Conservation (phyloP, 2,888 invertebrate species). For the Trimorus sp. region DNA sequence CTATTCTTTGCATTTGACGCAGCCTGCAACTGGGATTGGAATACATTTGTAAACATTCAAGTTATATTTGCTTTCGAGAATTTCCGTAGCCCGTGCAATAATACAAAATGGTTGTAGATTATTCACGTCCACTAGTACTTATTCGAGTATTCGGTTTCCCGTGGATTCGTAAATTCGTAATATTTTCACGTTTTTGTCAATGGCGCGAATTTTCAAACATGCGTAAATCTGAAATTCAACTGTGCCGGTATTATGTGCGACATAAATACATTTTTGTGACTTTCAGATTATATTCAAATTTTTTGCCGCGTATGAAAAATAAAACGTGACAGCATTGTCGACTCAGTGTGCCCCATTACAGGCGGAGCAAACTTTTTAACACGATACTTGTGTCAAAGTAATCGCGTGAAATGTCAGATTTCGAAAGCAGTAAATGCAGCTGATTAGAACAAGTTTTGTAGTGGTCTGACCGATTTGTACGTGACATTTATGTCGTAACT, state of each 20-base stretch:
- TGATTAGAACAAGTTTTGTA: neutral
- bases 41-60: conserved; percentile 58
- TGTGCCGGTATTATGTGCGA: conserved; percentile 21
- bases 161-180: conserved; percentile 52
- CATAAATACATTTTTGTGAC: conserved; percentile 46
- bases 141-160: conserved; percentile 49
- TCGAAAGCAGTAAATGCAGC: neutral
- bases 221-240: conserved; percentile 54
- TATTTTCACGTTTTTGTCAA: conserved; percentile 55
- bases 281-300: conserved; percentile 39
- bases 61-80: conserved; percentile 60
- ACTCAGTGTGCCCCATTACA: conserved; percentile 14
- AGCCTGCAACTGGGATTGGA: conserved; percentile 39
- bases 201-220: conserved; percentile 54
- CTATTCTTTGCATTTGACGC: conserved; percentile 56
- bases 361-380: neutral
- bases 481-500: too few relatives aligned
- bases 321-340: conserved; percentile 13
- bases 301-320: conserved; percentile 14
- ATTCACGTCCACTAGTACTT: conserved; percentile 56
- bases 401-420: neutral
- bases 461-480: too few relatives aligned
- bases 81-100: conserved; percentile 49
- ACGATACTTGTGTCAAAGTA: neutral
- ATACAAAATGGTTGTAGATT: conserved; percentile 58